phyloP scores from a whole-genome alignment of 1,140 invertebrate species.

The Tetragnatha versicolor region DNA sequence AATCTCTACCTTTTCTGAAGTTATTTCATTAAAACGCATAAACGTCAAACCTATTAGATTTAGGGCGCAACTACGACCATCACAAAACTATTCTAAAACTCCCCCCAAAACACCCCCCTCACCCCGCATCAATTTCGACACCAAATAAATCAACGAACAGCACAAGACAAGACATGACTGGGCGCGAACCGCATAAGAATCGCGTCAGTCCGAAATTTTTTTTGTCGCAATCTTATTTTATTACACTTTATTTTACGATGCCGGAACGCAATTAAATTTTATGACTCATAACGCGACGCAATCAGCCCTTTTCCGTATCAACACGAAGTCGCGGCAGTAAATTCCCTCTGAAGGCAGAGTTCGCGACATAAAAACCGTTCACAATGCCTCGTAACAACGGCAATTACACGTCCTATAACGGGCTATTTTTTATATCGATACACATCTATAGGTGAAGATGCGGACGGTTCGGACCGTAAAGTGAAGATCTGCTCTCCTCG shows the following conservation, averaged over 20 bases:
- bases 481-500: too few relatives aligned
- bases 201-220: not conserved
- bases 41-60: too few relatives aligned
- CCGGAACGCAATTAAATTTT: conserved; percentile 35
- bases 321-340: conserved; percentile 17
- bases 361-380: conserved; percentile 27
- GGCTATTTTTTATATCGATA: conserved; percentile 29
- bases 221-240: conserved; percentile 27
- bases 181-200: not conserved
- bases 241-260: conserved; percentile 31
- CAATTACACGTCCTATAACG: conserved; percentile 27
- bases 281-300: conserved; percentile 22
- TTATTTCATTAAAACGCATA: too few relatives aligned
- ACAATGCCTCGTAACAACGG: conserved; percentile 24
- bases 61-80: too few relatives aligned
- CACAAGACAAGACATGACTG: not conserved
- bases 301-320: conserved; percentile 21
- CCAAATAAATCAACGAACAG: conserved; percentile 12
- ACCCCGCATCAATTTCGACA: not conserved
- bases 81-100: not conserved
- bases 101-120: too few relatives aligned
- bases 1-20: too few relatives aligned
- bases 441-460: not conserved
- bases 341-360: not conserved
- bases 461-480: too few relatives aligned